Conservation (phyloP, 2,888 invertebrate genomes). For the Lithophane ornitopus region DNA sequence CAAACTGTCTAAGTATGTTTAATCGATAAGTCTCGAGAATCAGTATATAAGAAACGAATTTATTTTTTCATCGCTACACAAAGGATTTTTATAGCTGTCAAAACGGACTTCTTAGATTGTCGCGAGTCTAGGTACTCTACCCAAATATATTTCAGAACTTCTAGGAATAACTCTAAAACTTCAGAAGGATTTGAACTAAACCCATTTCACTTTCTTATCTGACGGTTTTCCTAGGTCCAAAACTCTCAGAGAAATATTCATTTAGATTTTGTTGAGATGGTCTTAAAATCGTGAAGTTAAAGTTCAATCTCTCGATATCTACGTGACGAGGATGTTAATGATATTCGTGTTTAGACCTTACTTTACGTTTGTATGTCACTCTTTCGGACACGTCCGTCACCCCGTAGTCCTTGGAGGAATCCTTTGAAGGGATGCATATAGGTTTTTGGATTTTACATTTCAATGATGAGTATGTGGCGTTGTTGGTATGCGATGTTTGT, state of each 20-base stretch:
- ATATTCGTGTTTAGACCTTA: conserved; percentile 29
- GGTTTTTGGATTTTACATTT: conserved; percentile 5
- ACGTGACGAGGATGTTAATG: conserved; percentile 68
- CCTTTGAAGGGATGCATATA: conserved; percentile 16
- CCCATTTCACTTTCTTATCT: conserved; percentile 46
- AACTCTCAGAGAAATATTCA: conserved; percentile 33
- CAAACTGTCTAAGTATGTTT: too few relatives aligned
- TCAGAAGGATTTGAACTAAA: conserved; percentile 15
- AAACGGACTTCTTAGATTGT: too few relatives aligned
- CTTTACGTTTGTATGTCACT: conserved; percentile 31
- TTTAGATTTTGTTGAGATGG: conserved; percentile 47
- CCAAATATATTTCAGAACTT: conserved; percentile 25
- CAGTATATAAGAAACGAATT: too few relatives aligned
- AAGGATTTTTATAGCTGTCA: too few relatives aligned
- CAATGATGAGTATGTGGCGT: neutral
- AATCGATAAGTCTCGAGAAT: too few relatives aligned
- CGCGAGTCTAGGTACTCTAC: too few relatives aligned
- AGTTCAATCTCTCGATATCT: conserved; percentile 65
- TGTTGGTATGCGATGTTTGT: neutral
- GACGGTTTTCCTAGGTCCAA: conserved; percentile 21
- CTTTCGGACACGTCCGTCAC: conserved; percentile 9
- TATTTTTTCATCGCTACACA: too few relatives aligned
- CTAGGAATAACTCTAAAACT: conserved; percentile 29
- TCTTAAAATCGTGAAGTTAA: conserved; percentile 66
- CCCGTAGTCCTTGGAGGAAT: neutral